Evolutionary conservation across 2,888 invertebrate species (phyloP), one percentile per base, ranked within the genome.

Genomic region (Drosophila fulvimacula): DNA sequence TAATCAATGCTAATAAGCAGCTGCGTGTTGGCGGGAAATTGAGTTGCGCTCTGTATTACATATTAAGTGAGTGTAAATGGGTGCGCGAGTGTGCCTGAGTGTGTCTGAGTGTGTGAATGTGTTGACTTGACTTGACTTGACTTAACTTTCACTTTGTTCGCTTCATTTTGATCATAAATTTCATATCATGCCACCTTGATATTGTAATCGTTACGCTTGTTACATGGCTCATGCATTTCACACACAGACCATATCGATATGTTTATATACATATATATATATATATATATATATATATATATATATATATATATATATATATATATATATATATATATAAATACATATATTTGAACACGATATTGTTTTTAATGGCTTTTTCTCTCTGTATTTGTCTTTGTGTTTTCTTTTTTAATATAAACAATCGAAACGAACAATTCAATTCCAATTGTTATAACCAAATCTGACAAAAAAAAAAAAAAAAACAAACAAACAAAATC

Each of bases 11-110:
- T 76, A 77, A 77, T 77, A 56, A 57, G 61, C 38, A 39, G 65
- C 46, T 77, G 83, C 83, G 83, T 89, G 89, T 39, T 65, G 13
- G 11, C 51, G 52, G 64, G 62, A 68, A 89, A 87, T 83, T 73
- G 88, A 76, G 67, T 81, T 48, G 53, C 81, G 85, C 85, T 49
- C 36, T 51, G 66, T 73, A 56, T 64, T 44, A 67, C 52, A 63
- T 78, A 46, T 38, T 48, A 55, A 41, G 41, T 42, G 58, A 24
- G 52, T 42, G 21, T 63, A 60, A 55, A 38, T 52, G 51, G 10
- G 19, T 0, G 46, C n/a, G 46, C 2, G 64, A 73, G 56, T 64
- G 53, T 30, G 52, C 38, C 15, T 49, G n/a, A 5, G 46, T 60
- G 52, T 44, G 60, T 34, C 24, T 21, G 24, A 27, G 60, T 60